Evolutionary conservation across 1,140 invertebrate species (phyloP), one percentile per base, ranked within the genome.

Genomic region (Trichogramma pretiosum): DNA sequence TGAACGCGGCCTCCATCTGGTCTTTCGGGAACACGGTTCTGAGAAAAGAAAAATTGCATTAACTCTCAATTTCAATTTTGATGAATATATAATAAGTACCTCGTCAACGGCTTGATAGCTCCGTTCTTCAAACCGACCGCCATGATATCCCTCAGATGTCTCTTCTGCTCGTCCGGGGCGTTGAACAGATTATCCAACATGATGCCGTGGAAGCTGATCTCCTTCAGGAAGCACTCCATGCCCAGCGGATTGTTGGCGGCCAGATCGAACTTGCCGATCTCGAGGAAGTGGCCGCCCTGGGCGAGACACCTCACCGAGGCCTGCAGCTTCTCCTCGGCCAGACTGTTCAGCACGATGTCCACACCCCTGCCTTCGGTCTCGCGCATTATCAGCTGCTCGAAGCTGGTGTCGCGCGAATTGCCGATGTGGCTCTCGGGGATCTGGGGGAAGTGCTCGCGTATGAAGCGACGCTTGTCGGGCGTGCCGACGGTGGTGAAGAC

Each of bases 201-300:
- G 42, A 88, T 74, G 32, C 84, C 84, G 57, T 86, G 81, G 65
- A 87, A 84, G 61, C 84, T 87, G 4, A 84, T 80, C 61, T 92
- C 91, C 43, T 83, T 84, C 28, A 83, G 69, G 69, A 97, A 92
- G 33, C 85, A 72, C 36, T 87, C 73, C 78, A 82, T 82, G 63
- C 80, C 80, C 19, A 86, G 66, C 17, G 72, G 60, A 21, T 74
- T 81, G 50, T 86, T 80, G 37, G 80, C 77, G 1, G 69, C 72
- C 49, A 85, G 72, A 63, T 87, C 84, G 50, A 82, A 84, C 57
- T 86, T 87, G 14, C 85, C 85, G 23, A 89, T 87, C 66, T 89
- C 85, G 3, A 88, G 60, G 63, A 88, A 88, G 19, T 78, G 72
- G 2, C 84, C 85, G 2, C 74, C 69, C 22, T 70, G 62, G 3